Evolutionary conservation across 2,888 invertebrate species (phyloP), one percentile per base, ranked within the genome.

Genomic region (Sepioteuthis lessoniana): DNA sequence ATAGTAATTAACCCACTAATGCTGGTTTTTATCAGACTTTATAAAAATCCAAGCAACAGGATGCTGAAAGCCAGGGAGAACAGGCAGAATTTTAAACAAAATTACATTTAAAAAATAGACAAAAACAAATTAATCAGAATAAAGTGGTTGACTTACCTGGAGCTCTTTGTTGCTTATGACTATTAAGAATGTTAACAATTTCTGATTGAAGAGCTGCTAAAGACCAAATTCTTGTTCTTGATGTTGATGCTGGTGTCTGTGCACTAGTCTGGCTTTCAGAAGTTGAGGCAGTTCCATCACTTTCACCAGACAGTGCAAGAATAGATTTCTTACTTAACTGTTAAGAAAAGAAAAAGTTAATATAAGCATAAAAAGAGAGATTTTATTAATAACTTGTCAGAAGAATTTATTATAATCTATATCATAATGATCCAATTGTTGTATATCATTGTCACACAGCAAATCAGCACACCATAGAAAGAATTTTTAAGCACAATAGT

Each of bases 131-230:
- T n/a, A n/a, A n/a, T 76, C 13, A n/a, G 13, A 35, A 35, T 35
- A n/a, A 76, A 76, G 42, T 3, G 42, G 4, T 42, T 76, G n/a
- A n/a, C 28, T 92, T 92, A 92, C 92, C 92, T 92, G 92, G 92
- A 92, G 42, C 38, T 92, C 92, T 93, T 50, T 93, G 93, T 21
- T 50, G 93, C 31, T 93, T 93, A 55, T 60, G 93, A 93, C 60
- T 93, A 35, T 60, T 93, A 38, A 93, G 38, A 38, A 93, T 93
- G 37, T 93, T 93, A 35, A 93, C 38, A 50, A 93, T 93, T 55
- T 93, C 93, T 31, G 93, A 93, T 7, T 50, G 93, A 31, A 93
- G 50, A 93, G 93, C 93, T 60, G 93, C 93, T 28, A 93, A 93
- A 37, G 93, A 93, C 93, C 93, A 93, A 50, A 60, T 13, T 35